Base-by-base conservation (phyloP, 2,888 invertebrate genomes). In the Alitta virens region DNA sequence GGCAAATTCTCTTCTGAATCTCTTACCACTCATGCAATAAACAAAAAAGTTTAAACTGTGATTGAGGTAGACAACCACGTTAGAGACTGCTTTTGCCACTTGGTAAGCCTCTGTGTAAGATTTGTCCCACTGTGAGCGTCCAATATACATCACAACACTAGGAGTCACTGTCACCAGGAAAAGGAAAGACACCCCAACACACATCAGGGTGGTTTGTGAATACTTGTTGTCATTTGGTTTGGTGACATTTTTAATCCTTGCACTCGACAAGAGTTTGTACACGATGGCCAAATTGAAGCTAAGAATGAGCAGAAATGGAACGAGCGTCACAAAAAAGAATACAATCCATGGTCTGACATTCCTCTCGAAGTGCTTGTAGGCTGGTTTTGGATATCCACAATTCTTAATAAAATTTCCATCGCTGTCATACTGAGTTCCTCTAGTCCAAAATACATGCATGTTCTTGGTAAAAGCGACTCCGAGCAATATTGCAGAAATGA, bases 401-500 rank as follows among this genome's bases (percentile, higher is more conserved):
- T 59, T 63, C 2, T 25, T 40, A 14, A 64, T 5, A 2, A 18
- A 14, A 1, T 14, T 33, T 7, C 64, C 64, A 43, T 68, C 70
- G 7, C 23, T 58, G 38, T 68, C 65, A 62, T 68, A 68, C 0
- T 62, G 56, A 5, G 58, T 49, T 7, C 68, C 68, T 2, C 75
- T 68, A 0, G 74, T 76, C 74, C 75, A 76, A 54, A 77, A 68
- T 21, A 78, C 73, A 64, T 79, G 78, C 24, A 73, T 51, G 64
- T 79, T 79, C 51, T 77, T 70, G 1, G 66, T 25, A 1, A 67
- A 18, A 16, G 73, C 51, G 0, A 69, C n/a, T 2, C 65, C 23
- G 1, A 71, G 18, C 21, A 74, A 66, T 2, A 64, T 40, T 2
- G 54, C 18, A 3, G 73, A 65, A 9, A 70, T 64, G 7, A 72